Evolutionary conservation across 2,888 invertebrate species (phyloP).

Genomic region (Drosophila mimetica): DNA sequence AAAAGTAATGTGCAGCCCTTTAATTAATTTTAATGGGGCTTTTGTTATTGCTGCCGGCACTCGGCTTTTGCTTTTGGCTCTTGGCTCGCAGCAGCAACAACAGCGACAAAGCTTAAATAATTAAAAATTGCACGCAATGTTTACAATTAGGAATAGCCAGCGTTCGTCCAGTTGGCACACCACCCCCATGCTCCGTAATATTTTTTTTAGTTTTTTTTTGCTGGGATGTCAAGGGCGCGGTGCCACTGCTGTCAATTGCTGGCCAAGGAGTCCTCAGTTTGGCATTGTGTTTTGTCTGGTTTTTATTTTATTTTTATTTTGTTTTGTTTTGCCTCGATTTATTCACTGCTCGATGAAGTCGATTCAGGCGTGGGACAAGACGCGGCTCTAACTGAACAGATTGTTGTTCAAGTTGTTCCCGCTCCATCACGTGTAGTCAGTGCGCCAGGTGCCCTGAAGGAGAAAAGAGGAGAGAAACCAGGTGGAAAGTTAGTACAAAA

Average conservation of each 20-base stretch:
- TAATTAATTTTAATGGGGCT: conserved; percentile 79
- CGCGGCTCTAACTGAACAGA: conserved; percentile 83
- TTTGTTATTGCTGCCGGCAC: conserved; percentile 49
- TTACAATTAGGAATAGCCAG: conserved; percentile 78
- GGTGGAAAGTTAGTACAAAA: conserved; percentile 39
- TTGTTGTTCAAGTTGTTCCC: conserved; percentile 84
- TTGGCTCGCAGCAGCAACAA: conserved; percentile 1
- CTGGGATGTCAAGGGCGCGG: conserved; percentile 40
- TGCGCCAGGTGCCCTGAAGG: conserved; percentile 93
- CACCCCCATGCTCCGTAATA: conserved; percentile 24
- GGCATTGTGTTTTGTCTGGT: conserved; percentile 66
- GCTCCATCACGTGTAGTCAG: conserved; percentile 95
- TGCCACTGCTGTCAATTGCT: conserved; percentile 42
- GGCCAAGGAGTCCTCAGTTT: conserved; percentile 74
- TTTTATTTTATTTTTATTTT: conserved; percentile 4
- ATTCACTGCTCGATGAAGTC: conserved; percentile 42
- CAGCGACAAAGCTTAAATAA: conserved; percentile 81
- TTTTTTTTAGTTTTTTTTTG: background rate
- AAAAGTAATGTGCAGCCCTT: conserved; percentile 70
- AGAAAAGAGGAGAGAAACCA: conserved; percentile 33
- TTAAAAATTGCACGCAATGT: conserved; percentile 83
- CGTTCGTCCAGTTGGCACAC: conserved; percentile 52
- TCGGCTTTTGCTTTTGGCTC: background rate
- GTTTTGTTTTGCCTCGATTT: conserved; percentile 28
- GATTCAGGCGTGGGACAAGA: conserved; percentile 37